Conservation (phyloP, 2,888 invertebrate species). For the Patella pellucida region DNA sequence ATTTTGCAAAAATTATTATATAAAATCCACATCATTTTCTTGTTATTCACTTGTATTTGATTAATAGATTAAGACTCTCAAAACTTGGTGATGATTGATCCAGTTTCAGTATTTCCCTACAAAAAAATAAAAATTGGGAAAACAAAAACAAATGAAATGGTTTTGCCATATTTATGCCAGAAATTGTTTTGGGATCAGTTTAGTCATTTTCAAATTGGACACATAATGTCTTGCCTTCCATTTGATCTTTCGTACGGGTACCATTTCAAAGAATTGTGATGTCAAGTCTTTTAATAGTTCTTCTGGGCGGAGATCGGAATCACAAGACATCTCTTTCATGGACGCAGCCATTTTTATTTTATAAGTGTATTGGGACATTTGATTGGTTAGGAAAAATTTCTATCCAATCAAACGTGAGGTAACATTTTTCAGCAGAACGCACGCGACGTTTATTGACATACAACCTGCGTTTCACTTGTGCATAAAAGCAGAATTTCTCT, state of each 20-base stretch:
- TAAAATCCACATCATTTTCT: too few relatives aligned
- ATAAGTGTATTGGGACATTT: slow-evolving; percentile 20
- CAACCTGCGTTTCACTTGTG: slow-evolving; percentile 4
- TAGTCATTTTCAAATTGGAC: neutral
- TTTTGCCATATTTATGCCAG: too few relatives aligned
- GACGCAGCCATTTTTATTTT: slow-evolving; percentile 52
- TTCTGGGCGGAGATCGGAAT: slow-evolving; percentile 24
- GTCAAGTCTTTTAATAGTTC: slow-evolving; percentile 45
- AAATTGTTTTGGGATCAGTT: too few relatives aligned
- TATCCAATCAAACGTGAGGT: slow-evolving; percentile 27
- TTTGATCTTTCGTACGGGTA: slow-evolving; percentile 58
- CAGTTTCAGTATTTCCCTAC: too few relatives aligned
- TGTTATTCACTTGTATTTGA: too few relatives aligned
- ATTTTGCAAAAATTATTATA: too few relatives aligned
- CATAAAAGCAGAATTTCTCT: too few relatives aligned
- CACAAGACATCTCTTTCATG: slow-evolving; percentile 31
- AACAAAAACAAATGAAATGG: too few relatives aligned
- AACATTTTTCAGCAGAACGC: neutral
- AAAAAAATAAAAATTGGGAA: too few relatives aligned
- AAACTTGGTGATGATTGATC: too few relatives aligned
- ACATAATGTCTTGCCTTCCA: slow-evolving; percentile 47
- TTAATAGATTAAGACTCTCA: too few relatives aligned
- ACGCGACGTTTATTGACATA: slow-evolving; percentile 18
- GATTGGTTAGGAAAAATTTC: slow-evolving; percentile 32
- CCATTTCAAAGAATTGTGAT: slow-evolving; percentile 63